Base-by-base conservation (phyloP, 2,888 invertebrate genomes). In the Apotomis capreana region DNA sequence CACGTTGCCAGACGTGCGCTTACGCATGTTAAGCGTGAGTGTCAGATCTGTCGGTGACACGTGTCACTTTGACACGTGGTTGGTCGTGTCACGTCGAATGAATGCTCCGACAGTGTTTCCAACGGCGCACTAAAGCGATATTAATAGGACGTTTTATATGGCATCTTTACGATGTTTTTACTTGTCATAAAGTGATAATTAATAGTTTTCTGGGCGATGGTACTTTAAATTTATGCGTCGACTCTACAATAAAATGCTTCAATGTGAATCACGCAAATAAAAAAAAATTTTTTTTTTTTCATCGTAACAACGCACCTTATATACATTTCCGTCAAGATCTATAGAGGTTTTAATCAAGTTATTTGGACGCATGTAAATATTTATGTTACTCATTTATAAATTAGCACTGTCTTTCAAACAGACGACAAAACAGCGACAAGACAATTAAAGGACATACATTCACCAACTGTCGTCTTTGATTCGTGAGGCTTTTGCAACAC, bases 31-130 rank as follows among this genome's bases (percentile, higher is more conserved):
- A 9, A 37, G 37, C 37, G 57, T 26, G 68, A 59, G 15, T 65
- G 55, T 67, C 65, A 70, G 65, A 70, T 65, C 59, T 65, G 60
- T 60, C 65, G 65, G 54, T 67, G 65, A 70, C 65, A 69, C 62
- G 57, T 69, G 70, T 70, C 60, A 49, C 64, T 46, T 70, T 59
- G 70, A 70, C 64, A 65, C 59, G 59, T 54, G 59, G 40, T 44
- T 40, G 4, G 40, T 5, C 44, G 59, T 64, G 44, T 55, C 12
- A 58, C 37, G 58, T 58, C 12, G 6, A 58, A 37, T 57, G 37
- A 12, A 4, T 12, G 58, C 6, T 26, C 36, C 3, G 37, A 58
- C 58, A 37, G 15, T 10, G 5, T 12, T 57, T 36, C 36, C 36
- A 12, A 10, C 15, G 57, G 9, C n/a, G n/a, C 36, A 13, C 4